Conservation (phyloP, 2,113 vertebrate species). For the Tor tambroides region DNA sequence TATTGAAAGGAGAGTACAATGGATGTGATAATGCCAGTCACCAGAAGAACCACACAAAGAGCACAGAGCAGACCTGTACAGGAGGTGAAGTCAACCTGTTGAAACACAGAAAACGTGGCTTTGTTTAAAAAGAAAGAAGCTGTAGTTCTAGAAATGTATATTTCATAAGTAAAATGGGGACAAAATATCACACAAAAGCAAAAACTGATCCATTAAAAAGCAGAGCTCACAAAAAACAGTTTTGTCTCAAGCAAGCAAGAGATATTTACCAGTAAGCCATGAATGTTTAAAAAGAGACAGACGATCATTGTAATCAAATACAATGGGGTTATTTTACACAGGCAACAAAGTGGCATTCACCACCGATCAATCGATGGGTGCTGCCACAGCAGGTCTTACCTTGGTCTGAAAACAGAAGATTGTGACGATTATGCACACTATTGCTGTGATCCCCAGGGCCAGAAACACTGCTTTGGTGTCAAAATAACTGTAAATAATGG, state of each 20-base stretch:
- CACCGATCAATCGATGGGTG: constrained; percentile 19
- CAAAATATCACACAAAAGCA: not conserved
- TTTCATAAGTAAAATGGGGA: not conserved
- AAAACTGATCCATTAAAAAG: not conserved
- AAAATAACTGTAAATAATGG: constrained; percentile 77
- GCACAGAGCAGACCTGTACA: constrained; percentile 89
- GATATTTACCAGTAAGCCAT: constrained; percentile 62
- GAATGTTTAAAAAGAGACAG: constrained; percentile 74
- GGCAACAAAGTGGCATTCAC: constrained; percentile 69
- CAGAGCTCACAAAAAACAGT: not conserved
- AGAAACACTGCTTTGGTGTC: constrained; percentile 86
- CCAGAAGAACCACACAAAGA: constrained; percentile 83
- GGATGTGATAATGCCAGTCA: constrained; percentile 85
- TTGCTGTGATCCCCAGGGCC: constrained; percentile 85
- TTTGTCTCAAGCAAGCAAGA: constrained; percentile 21
- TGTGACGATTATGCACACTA: constrained; percentile 87
- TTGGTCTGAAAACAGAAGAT: constrained; percentile 98
- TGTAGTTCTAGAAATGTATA: not conserved
- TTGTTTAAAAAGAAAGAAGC: too few relatives aligned
- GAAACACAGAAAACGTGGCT: constrained; percentile 6
- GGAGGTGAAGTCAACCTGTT: constrained; percentile 95
- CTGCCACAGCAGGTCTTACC: constrained; percentile 71
- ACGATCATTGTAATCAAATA: constrained; percentile 73
- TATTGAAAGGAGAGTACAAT: constrained; percentile 91
- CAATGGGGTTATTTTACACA: constrained; percentile 72